Base-by-base conservation (phyloP, 2,797 vertebrate genomes). In the Phataginus tetradactyla region DNA sequence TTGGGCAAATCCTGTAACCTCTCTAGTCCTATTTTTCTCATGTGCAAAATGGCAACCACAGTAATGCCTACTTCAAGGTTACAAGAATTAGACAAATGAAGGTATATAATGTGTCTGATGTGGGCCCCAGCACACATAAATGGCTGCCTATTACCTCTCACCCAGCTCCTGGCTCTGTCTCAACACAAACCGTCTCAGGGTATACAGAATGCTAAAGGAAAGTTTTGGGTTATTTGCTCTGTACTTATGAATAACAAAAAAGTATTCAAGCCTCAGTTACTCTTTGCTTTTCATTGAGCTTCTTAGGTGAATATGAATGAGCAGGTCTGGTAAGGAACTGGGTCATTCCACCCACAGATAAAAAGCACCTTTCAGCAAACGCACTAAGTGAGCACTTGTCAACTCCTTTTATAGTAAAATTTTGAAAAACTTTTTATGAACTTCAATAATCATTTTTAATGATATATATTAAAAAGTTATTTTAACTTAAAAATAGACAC, bases 401-500 rank as follows among this genome's bases (percentile, higher is more conserved):
- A 81, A 59, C 7, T 87, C 9, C 21, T 94, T 96, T 78, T 53
- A 78, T 59, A 78, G 51, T 20, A 81, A 71, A 95, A 93, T 68
- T 37, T 66, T 88, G 4, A 51, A 72, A 86, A 23, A 2, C 21
- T 5, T 17, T 12, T 86, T 86, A 77, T 59, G 34, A 79, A 85
- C 68, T 71, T 88, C 37, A 59, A 86, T 37, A 66, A 42, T 34
- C 34, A 32, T 71, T 74, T 91, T 95, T 94, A 66, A 49, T 66
- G 7, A 11, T n/a, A 79, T 27, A 2, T 51, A 86, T 32, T 29
- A 72, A 95, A 32, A 18, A 69, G 7, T 68, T 15, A 80, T 64
- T 93, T 69, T 87, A 90, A 92, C 34, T 85, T 69, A 34, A 93
- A 91, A 80, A 83, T 66, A 77, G 29, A 39, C 5, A 85, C 74